Percentiles rank a stretch among this genome's conserved stretches.
Conservation (phyloP, 1,140 invertebrate species). For the Drosophila grimshawi region DNA sequence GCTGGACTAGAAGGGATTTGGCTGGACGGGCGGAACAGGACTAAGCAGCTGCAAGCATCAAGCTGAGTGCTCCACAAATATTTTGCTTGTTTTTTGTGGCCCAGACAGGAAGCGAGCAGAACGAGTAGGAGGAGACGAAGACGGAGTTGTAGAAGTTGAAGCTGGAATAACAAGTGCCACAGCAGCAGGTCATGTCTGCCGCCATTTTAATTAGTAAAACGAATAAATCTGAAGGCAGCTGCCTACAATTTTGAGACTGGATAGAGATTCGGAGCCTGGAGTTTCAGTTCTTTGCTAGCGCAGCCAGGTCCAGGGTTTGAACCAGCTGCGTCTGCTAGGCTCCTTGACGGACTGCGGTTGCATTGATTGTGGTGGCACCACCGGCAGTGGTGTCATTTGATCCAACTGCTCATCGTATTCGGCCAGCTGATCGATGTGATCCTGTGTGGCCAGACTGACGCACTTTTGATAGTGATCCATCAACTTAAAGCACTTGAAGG, state of each 20-base stretch:
- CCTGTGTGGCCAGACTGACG: slow-evolving; percentile 47
- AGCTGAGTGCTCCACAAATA: slow-evolving; percentile 37
- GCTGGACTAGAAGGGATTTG: neutral
- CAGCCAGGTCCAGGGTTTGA: slow-evolving; percentile 61
- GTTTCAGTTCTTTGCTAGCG: slow-evolving; percentile 14
- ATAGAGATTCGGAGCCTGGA: neutral
- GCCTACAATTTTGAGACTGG: slow-evolving; percentile 18
- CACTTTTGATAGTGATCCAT: slow-evolving; percentile 63
- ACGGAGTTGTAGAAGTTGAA: neutral
- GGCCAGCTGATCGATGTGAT: slow-evolving; percentile 38
- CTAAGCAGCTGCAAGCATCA: neutral
- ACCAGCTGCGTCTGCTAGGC: slow-evolving; percentile 30
- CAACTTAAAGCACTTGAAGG: slow-evolving; percentile 47
- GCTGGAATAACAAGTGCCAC: neutral
- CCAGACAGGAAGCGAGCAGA: neutral
- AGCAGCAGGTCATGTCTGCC: slow-evolving; percentile 14
- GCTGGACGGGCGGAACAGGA: neutral
- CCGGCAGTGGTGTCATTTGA: neutral
- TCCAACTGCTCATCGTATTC: neutral
- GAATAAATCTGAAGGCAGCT: slow-evolving; percentile 14
- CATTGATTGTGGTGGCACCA: slow-evolving; percentile 22
- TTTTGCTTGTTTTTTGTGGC: slow-evolving; percentile 11
- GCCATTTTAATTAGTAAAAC: slow-evolving; percentile 42
- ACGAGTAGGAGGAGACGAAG: too few relatives aligned
- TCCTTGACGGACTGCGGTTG: neutral